A percentile compares a stretch with the other conserved stretches of the same genome.
Conservation (phyloP, 2,888 invertebrate genomes). For the Resseliella maxima region DNA sequence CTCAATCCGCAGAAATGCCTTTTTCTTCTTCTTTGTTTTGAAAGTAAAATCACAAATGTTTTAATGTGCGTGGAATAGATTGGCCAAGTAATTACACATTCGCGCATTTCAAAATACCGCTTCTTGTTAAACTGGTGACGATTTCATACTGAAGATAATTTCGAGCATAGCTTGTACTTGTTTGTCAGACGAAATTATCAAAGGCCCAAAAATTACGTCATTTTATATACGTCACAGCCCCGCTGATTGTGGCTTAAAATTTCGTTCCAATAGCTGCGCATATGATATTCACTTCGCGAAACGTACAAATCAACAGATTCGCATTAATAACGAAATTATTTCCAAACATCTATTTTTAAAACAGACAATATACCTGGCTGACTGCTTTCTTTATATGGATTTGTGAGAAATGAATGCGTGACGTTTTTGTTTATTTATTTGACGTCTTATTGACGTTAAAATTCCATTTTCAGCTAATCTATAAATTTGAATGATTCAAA, state of each 20-base stretch:
- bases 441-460: too few relatives aligned
- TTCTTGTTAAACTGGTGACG: background rate
- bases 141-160: background rate
- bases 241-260: too few relatives aligned
- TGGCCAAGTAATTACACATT: background rate
- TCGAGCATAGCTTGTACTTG: too few relatives aligned
- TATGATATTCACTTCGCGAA: too few relatives aligned
- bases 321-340: background rate
- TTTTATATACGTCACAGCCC: background rate
- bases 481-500: too few relatives aligned
- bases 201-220: background rate
- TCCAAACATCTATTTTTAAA: background rate
- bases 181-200: too few relatives aligned
- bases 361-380: background rate
- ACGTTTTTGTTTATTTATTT: too few relatives aligned
- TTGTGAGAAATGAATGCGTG: too few relatives aligned
- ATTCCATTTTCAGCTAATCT: too few relatives aligned
- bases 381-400: slow-evolving; percentile 31
- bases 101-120: background rate
- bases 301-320: background rate
- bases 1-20: background rate
- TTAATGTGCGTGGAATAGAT: background rate
- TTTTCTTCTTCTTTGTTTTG: background rate
- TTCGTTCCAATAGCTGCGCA: too few relatives aligned
- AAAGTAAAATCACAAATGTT: background rate